A percentile compares a stretch with the other conserved stretches of the same genome.
Evolutionary conservation across 2,888 invertebrate species (phyloP).

Genomic region (Notodonta ziczac): DNA sequence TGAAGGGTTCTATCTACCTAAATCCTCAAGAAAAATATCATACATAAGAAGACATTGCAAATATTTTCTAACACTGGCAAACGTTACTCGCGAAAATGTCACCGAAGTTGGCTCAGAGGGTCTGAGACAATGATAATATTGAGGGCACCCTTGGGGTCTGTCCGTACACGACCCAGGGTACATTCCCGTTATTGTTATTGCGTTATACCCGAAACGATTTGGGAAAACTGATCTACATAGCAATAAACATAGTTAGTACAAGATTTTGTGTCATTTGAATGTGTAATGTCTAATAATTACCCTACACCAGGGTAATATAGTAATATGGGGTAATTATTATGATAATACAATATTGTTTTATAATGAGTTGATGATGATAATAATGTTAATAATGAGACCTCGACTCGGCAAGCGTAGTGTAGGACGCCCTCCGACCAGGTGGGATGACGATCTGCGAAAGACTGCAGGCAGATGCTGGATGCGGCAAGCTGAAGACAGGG

Average conservation of each 20-base stretch:
- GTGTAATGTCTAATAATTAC: too few species aligned
- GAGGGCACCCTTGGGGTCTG: conserved; percentile 46
- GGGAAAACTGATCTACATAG: not conserved
- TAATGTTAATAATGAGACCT: too few species aligned
- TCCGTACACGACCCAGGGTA: conserved; percentile 21
- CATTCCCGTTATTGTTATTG: conserved; percentile 19
- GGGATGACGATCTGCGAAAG: too few species aligned
- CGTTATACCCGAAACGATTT: conserved; percentile 20
- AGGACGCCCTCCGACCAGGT: too few species aligned
- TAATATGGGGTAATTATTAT: too few species aligned
- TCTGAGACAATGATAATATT: conserved; percentile 55
- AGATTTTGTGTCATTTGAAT: too few species aligned
- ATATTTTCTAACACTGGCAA: conserved; percentile 22
- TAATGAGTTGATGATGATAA: too few species aligned
- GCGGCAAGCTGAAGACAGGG: too few species aligned
- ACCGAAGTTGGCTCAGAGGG: conserved; percentile 24
- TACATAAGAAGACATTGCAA: conserved; percentile 19
- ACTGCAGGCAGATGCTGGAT: too few species aligned
- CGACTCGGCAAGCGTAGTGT: too few species aligned
- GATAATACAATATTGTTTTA: too few species aligned
- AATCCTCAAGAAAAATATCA: conserved; percentile 32
- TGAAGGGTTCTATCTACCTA: conserved; percentile 10
- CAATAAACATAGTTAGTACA: not conserved
- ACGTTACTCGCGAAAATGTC: conserved; percentile 27
- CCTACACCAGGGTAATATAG: too few species aligned